A percentile compares a stretch with the other conserved stretches of the same genome.
These are phyloP conservation scores for Drosophila demipolita DNA, from an alignment of 2,888 invertebrate species.

Conservation along the genomic window DNA sequence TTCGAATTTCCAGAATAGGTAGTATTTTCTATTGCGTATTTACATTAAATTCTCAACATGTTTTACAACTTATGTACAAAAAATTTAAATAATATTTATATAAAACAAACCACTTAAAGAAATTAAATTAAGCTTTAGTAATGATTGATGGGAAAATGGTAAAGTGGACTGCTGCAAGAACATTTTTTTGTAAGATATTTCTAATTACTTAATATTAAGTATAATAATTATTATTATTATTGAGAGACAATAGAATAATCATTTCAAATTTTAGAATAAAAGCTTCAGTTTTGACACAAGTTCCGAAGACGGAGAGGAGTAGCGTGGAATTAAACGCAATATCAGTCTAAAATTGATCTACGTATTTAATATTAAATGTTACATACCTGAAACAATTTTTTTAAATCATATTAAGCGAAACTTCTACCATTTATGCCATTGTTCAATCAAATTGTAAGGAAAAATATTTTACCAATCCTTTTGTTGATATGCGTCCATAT, in stretches of 20 bases:
- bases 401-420: too few relatives aligned
- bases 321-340: background rate
- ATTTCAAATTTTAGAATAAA: background rate
- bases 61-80: background rate
- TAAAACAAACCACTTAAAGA: background rate
- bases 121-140: background rate
- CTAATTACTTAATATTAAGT: background rate
- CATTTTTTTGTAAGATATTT: background rate
- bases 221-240: background rate
- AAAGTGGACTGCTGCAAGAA: too few relatives aligned
- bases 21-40: background rate
- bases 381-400: background rate
- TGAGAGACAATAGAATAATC: background rate
- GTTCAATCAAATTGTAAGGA: slow-evolving; percentile 8
- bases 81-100: background rate
- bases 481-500: background rate
- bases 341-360: background rate
- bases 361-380: background rate
- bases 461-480: background rate
- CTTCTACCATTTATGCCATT: background rate
- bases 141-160: background rate
- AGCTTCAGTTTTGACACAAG: too few relatives aligned
- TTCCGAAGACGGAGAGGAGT: background rate
- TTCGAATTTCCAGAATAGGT: background rate
- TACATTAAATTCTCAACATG: background rate